Evolutionary conservation across 2,797 vertebrate species (phyloP), one percentile per base, ranked within the genome.

Genomic region (Melanogrammus aeglefinus): DNA sequence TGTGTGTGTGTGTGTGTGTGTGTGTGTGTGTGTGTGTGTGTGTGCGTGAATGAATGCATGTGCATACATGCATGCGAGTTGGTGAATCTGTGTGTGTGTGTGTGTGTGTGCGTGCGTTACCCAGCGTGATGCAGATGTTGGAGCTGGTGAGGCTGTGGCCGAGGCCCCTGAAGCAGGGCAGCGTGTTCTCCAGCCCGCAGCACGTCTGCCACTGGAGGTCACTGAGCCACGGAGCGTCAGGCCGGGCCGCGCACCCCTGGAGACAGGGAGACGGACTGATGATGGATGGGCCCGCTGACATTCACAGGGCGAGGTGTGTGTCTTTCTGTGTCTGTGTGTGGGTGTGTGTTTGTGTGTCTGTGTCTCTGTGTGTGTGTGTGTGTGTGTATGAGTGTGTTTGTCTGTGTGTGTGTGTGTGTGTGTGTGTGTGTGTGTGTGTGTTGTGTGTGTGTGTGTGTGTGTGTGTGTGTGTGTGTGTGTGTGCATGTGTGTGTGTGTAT

Each of bases 151-250:
- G 88, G 73, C 94, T 86, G 29, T 82, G 84, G 57, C 89, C 90
- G 79, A 96, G 92, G 84, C 90, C 93, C 73, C 89, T 90, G 89
- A 96, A 96, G 91, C 92, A 91, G 76, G 86, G 87, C 76, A 96
- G 84, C 0, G 75, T 85, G 79, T 95, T 87, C 79, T 95, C 93
- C 77, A 96, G 90, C 81, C 95, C 93, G 91, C 92, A 95, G 81
- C 93, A 96, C 0, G 88, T 91, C 72, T 92, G 86, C 95, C 94
- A 96, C n/a, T 84, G 66, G 35, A 80, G 82, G 74, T 94, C 91
- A 85, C 90, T 88, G 69, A 96, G 83, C 93, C 94, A 94, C 16
- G 91, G 89, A 18, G 92, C 82, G 3, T 93, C 86, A 38, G 95
- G 94, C 80, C 92, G 94, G 71, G 86, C 77, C 70, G 90, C 82